phyloP scores from a whole-genome alignment of 2,888 invertebrate species.

The Aphodius granarius region DNA sequence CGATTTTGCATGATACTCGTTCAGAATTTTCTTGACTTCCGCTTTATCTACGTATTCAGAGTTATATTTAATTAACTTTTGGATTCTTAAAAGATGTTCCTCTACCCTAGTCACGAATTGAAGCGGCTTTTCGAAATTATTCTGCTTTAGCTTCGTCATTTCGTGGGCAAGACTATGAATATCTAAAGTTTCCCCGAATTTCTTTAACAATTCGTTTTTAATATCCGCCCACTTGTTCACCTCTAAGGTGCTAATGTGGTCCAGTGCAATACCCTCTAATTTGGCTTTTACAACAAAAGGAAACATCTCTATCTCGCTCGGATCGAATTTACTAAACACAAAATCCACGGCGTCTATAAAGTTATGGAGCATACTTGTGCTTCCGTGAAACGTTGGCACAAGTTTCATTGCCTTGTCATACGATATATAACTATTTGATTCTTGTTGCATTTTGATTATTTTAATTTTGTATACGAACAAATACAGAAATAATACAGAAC shows the following conservation, averaged over 20 bases:
- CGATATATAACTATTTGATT: too few relatives aligned
- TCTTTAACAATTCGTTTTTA: neutral
- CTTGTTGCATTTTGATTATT: too few relatives aligned
- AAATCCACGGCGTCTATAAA: too few relatives aligned
- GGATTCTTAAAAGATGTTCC: neutral
- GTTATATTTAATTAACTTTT: neutral
- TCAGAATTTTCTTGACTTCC: neutral
- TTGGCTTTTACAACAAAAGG: neutral
- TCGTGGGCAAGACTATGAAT: neutral
- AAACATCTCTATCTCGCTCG: too few relatives aligned
- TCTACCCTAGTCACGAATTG: neutral
- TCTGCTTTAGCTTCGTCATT: neutral
- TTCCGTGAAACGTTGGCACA: too few relatives aligned
- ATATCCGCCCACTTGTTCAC: neutral
- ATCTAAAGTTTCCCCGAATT: neutral
- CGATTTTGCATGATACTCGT: slow-evolving; percentile 3
- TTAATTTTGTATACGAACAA: too few relatives aligned
- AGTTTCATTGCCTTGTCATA: too few relatives aligned
- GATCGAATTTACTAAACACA: too few relatives aligned
- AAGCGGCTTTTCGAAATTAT: too few relatives aligned
- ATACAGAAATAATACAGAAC: too few relatives aligned
- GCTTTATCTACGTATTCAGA: neutral
- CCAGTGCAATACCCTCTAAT: neutral
- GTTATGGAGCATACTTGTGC: too few relatives aligned
- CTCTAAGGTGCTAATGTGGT: neutral